Conservation (phyloP, 2,797 vertebrate species). For the Xenentodon cancila region DNA sequence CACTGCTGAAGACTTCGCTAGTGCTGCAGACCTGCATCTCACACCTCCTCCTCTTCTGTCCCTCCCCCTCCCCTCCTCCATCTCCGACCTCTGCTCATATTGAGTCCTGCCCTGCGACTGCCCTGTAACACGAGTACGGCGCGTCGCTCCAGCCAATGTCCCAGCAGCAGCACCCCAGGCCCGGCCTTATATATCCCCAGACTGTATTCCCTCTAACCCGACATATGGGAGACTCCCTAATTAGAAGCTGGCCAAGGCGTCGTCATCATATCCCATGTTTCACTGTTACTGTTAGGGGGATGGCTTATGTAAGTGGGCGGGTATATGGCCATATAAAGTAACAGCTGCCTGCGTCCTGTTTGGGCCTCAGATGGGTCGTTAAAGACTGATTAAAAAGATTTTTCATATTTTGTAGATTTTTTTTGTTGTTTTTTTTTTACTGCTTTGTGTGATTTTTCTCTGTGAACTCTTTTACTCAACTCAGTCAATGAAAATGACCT, state of each 20-base stretch:
- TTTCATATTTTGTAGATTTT: not conserved
- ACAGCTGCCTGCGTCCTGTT: slow-evolving; percentile 32
- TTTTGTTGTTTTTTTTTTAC: not conserved
- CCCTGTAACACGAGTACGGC: slow-evolving; percentile 73
- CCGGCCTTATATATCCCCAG: slow-evolving; percentile 80
- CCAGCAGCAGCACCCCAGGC: slow-evolving; percentile 47
- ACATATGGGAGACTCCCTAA: slow-evolving; percentile 79
- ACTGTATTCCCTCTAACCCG: slow-evolving; percentile 67
- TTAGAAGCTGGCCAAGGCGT: slow-evolving; percentile 76
- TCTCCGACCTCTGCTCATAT: slow-evolving; percentile 15
- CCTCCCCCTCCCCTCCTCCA: slow-evolving; percentile 13
- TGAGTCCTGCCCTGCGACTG: slow-evolving; percentile 22
- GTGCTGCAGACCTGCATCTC: slow-evolving; percentile 67
- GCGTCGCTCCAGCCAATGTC: slow-evolving; percentile 59
- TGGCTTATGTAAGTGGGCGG: slow-evolving; percentile 51
- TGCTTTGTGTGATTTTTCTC: not conserved
- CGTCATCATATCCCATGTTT: slow-evolving; percentile 76
- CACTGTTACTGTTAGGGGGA: slow-evolving; percentile 62
- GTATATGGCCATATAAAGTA: slow-evolving; percentile 74
- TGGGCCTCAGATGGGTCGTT: slow-evolving; percentile 12
- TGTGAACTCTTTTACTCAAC: not conserved
- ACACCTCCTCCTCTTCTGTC: slow-evolving; percentile 48
- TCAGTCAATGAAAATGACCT: not conserved
- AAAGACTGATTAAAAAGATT: slow-evolving; percentile 10
- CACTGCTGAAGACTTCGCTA: slow-evolving; percentile 76